These are phyloP conservation scores for Lates japonicus DNA, from an alignment of 2,797 vertebrate genomes.

Conservation along the genomic window DNA sequence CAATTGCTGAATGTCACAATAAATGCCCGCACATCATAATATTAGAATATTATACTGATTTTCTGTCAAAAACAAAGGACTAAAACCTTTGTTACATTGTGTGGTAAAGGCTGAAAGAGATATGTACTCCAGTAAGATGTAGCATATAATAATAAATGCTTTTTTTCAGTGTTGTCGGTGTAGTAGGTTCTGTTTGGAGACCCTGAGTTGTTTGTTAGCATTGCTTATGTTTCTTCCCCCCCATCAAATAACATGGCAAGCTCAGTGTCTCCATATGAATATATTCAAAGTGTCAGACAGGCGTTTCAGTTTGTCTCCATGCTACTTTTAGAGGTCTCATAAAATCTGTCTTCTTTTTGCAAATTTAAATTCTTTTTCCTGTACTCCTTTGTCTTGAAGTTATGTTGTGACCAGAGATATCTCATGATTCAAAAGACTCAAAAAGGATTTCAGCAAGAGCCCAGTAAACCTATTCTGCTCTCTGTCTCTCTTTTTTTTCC, in stretches of 20 bases:
- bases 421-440: constrained; percentile 27
- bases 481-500: constrained; percentile 3
- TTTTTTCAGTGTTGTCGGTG: neutral
- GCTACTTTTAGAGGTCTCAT: constrained; percentile 29
- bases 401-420: constrained; percentile 31
- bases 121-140: neutral
- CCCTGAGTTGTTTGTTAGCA: constrained; percentile 18
- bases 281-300: constrained; percentile 5
- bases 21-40: neutral
- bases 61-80: constrained; percentile 13
- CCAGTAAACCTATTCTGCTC: constrained; percentile 26
- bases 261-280: constrained; percentile 17
- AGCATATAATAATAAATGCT: neutral
- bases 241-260: constrained; percentile 30
- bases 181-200: neutral
- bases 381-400: constrained; percentile 20
- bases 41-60: constrained; percentile 2
- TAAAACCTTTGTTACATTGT: constrained; percentile 1
- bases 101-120: constrained; percentile 1
- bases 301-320: constrained; percentile 27
- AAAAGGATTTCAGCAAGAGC: constrained; percentile 39
- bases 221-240: constrained; percentile 11
- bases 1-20: constrained; percentile 27
- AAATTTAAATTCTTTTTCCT: constrained; percentile 7
- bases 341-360: constrained; percentile 18